These are phyloP conservation scores for Himalopsyche anomala DNA, from an alignment of 2,888 invertebrate genomes.

Conservation along the genomic window DNA sequence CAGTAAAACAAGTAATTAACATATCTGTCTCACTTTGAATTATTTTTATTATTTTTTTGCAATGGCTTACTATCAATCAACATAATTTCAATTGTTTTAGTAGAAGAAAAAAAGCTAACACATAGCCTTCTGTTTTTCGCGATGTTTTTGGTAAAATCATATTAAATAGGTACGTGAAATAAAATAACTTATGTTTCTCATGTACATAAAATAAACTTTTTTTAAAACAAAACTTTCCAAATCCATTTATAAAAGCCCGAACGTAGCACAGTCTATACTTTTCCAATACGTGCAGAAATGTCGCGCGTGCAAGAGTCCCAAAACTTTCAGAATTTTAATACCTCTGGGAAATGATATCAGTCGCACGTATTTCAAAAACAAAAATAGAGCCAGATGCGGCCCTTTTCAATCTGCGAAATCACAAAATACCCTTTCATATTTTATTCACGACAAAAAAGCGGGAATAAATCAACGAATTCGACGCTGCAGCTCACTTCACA, in stretches of 20 bases:
- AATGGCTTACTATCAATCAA: no score
- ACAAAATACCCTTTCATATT: slow-evolving; percentile 34
- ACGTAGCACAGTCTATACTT: not conserved
- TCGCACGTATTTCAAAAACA: slow-evolving; percentile 6
- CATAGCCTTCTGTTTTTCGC: no score
- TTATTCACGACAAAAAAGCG: slow-evolving; percentile 30
- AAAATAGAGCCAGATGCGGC: slow-evolving; percentile 12
- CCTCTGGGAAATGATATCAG: slow-evolving; percentile 2
- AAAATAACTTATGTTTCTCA: no score
- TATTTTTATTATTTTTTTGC: no score
- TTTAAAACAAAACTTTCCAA: no score
- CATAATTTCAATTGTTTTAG: no score
- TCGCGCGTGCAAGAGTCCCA: not conserved
- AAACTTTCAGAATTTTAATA: slow-evolving; percentile 22
- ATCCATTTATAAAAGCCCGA: not conserved
- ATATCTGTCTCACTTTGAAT: no score
- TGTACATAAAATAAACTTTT: no score
- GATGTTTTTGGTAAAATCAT: no score
- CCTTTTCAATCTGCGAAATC: slow-evolving; percentile 34
- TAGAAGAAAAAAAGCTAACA: no score
- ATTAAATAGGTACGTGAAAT: no score
- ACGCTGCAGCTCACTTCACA: not conserved
- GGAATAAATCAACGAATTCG: slow-evolving; percentile 13
- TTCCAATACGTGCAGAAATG: not conserved
- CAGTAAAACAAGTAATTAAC: no score